Base-by-base conservation (phyloP, 2,888 invertebrate genomes). In the Nycteola revayana region DNA sequence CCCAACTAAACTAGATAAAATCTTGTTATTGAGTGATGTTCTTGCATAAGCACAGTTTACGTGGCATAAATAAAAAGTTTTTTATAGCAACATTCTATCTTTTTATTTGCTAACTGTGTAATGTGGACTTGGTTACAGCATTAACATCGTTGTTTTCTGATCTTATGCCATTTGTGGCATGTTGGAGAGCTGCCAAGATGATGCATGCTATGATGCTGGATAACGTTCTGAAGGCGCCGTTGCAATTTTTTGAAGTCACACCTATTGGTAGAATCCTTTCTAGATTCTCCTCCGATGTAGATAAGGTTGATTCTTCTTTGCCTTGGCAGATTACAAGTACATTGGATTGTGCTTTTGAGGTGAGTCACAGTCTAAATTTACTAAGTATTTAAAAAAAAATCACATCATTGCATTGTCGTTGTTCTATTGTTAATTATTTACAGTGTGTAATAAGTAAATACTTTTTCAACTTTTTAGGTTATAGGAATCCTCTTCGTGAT, bases 401-500 rank as follows among this genome's bases (percentile, higher is more conserved):
- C n/a, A n/a, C n/a, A n/a, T n/a, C n/a, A n/a, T n/a, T n/a, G n/a
- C n/a, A n/a, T n/a, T n/a, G n/a, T n/a, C n/a, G n/a, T n/a, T n/a
- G n/a, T n/a, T n/a, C n/a, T n/a, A n/a, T n/a, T n/a, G n/a, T n/a
- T n/a, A n/a, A n/a, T n/a, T n/a, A n/a, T n/a, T n/a, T n/a, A n/a
- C n/a, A n/a, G n/a, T n/a, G n/a, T n/a, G n/a, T n/a, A n/a, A n/a
- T n/a, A n/a, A n/a, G n/a, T n/a, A n/a, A n/a, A n/a, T n/a, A n/a
- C n/a, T n/a, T n/a, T n/a, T n/a, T 14, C 5, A 3, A 14, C 5
- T 14, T 14, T 14, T 8, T 86, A 96, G 93, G 96, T 97, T 23
- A 74, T 96, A 60, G 96, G 96, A 32, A 97, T 95, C 14, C 75
- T 97, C 56, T 92, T 94, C 73, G 95, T 97, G 48, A 96, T 98